phyloP scores from a whole-genome alignment of 2,113 vertebrate species.

The Bubalus kerabau region DNA sequence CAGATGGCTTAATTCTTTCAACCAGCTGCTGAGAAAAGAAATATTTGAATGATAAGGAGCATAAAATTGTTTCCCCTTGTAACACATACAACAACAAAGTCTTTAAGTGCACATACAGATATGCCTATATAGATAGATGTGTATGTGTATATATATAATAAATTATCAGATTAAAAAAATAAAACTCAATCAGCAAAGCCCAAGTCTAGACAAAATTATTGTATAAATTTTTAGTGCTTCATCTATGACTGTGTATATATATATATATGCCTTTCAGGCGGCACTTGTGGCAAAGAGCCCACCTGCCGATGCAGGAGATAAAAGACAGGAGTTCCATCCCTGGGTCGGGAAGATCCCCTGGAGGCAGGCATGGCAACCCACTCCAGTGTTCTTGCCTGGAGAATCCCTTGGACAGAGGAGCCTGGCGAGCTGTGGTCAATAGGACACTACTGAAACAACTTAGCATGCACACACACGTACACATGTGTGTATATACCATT shows the following conservation, averaged over 20 bases:
- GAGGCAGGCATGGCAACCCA: background rate
- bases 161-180: background rate
- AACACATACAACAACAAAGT: background rate
- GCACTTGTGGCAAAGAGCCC: background rate
- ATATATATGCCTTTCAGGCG: background rate
- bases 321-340: background rate
- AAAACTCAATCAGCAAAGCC: background rate
- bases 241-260: background rate
- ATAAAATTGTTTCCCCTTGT: background rate
- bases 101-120: background rate
- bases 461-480: background rate
- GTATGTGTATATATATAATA: background rate
- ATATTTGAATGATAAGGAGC: conserved; percentile 32
- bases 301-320: background rate
- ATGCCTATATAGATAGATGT: background rate
- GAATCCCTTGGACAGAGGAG: background rate
- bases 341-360: background rate
- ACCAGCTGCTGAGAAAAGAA: conserved; percentile 63
- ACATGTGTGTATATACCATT: background rate
- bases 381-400: background rate
- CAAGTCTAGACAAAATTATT: background rate
- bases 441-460: background rate
- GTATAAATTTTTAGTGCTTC: background rate
- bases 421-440: rapidly evolving
- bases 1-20: conserved; percentile 71